Conservation (phyloP, 2,797 vertebrate species). For the Natrix natrix region DNA sequence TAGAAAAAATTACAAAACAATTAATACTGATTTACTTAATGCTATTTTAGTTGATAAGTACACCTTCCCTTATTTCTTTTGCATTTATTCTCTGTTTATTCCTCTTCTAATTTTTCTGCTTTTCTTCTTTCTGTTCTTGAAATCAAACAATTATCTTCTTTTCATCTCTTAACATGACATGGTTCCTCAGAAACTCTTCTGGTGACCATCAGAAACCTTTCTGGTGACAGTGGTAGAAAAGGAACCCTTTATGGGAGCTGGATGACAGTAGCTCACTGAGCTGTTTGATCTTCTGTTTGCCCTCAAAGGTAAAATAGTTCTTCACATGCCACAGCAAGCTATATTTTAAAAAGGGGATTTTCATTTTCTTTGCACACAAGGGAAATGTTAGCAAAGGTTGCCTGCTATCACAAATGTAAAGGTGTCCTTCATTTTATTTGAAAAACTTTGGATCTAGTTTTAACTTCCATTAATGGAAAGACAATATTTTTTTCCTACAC, state of each 20-base stretch:
- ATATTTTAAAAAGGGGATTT: background rate
- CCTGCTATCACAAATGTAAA: background rate
- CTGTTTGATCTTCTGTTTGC: background rate
- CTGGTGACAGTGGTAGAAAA: background rate
- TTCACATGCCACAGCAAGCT: background rate
- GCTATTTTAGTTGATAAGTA: background rate
- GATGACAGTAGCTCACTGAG: background rate
- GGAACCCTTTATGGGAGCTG: background rate
- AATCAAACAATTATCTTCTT: background rate
- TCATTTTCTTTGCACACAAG: background rate
- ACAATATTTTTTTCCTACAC: too few species aligned
- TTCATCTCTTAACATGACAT: background rate
- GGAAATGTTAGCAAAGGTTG: background rate
- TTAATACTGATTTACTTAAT: background rate
- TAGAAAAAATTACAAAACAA: background rate
- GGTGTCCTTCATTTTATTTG: background rate
- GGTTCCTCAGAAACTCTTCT: background rate
- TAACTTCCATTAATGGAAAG: background rate
- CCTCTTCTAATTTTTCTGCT: background rate
- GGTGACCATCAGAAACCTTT: background rate
- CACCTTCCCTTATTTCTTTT: background rate
- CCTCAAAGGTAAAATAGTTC: background rate
- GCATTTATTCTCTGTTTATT: background rate
- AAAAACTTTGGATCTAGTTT: background rate
- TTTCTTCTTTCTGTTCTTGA: background rate